Conservation (phyloP, 2,888 invertebrate species). For the Biston betularia region DNA sequence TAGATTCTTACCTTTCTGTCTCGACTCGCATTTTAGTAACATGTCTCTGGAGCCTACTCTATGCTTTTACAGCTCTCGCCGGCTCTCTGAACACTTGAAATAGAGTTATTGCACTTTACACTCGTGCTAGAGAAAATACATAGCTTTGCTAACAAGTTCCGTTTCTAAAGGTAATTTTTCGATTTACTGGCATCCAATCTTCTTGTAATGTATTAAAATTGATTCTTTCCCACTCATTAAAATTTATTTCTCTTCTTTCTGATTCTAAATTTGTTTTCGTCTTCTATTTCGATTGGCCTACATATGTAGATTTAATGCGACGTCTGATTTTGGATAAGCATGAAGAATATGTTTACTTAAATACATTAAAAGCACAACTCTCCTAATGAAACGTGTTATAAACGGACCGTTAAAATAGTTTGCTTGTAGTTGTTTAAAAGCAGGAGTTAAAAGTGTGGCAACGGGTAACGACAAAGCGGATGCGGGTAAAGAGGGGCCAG, state of each 20-base stretch:
- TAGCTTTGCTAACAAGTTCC: constrained; percentile 53
- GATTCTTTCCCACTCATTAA: constrained; percentile 52
- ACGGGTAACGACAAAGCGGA: constrained; percentile 72
- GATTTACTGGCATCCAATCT: constrained; percentile 60
- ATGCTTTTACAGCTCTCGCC: constrained; percentile 65
- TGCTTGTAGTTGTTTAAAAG: constrained; percentile 76
- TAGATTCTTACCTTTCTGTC: constrained; percentile 68
- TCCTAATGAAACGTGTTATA: constrained; percentile 54
- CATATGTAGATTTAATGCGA: constrained; percentile 43
- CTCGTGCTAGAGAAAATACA: constrained; percentile 61
- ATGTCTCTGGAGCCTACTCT: constrained; percentile 63
- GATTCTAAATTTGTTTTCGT: constrained; percentile 48
- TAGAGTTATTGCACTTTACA: constrained; percentile 73
- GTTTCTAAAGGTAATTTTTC: constrained; percentile 55
- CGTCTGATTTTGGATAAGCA: constrained; percentile 62
- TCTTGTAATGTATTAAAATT: constrained; percentile 83
- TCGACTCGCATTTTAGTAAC: constrained; percentile 72
- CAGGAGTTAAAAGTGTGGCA: constrained; percentile 69
- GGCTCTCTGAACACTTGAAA: constrained; percentile 69
- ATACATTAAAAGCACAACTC: constrained; percentile 67
- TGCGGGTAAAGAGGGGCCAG: constrained; percentile 77
- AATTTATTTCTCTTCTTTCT: constrained; percentile 46
- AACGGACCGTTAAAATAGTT: constrained; percentile 65
- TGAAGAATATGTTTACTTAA: constrained; percentile 54
- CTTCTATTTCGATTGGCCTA: constrained; percentile 57